Evolutionary conservation across 1,140 invertebrate genomes (phyloP).

Genomic region (Diorhabda sublineata): DNA sequence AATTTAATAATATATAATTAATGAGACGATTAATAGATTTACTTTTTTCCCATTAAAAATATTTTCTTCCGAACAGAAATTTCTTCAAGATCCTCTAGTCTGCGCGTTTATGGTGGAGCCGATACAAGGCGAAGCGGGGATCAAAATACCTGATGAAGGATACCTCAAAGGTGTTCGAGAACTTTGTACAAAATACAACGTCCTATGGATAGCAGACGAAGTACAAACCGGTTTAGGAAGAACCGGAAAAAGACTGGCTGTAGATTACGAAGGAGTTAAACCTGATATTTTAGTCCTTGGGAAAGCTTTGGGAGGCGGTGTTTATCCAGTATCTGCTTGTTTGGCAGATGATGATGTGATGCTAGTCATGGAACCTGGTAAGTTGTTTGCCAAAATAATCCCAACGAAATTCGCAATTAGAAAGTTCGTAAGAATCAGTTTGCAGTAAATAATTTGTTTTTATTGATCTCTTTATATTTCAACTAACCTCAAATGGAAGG

Average conservation of each 20-base stretch:
- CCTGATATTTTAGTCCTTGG: constrained; percentile 94
- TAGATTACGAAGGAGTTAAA: constrained; percentile 86
- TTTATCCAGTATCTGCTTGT: constrained; percentile 89
- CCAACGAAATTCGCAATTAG: too few relatives aligned
- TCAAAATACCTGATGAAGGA: constrained; percentile 84
- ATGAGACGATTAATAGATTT: too few relatives aligned
- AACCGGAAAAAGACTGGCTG: constrained; percentile 85
- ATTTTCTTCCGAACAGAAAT: constrained; percentile 27
- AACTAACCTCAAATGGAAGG: too few relatives aligned
- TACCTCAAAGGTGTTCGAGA: constrained; percentile 86
- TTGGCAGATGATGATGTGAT: constrained; percentile 84
- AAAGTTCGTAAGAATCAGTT: too few relatives aligned
- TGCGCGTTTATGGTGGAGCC: constrained; percentile 99
- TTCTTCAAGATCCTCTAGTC: constrained; percentile 70
- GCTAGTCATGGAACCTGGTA: constrained; percentile 87
- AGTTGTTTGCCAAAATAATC: not conserved
- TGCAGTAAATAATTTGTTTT: too few relatives aligned
- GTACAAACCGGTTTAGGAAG: constrained; percentile 91
- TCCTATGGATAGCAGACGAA: constrained; percentile 97
- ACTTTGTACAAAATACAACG: constrained; percentile 90
- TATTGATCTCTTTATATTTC: too few relatives aligned
- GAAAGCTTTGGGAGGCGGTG: constrained; percentile 94
- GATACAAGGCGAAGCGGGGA: constrained; percentile 98
- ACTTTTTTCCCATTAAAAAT: too few relatives aligned
- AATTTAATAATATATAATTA: too few relatives aligned